Conservation (phyloP, 2,888 invertebrate genomes). For the Abscondita cerata region DNA sequence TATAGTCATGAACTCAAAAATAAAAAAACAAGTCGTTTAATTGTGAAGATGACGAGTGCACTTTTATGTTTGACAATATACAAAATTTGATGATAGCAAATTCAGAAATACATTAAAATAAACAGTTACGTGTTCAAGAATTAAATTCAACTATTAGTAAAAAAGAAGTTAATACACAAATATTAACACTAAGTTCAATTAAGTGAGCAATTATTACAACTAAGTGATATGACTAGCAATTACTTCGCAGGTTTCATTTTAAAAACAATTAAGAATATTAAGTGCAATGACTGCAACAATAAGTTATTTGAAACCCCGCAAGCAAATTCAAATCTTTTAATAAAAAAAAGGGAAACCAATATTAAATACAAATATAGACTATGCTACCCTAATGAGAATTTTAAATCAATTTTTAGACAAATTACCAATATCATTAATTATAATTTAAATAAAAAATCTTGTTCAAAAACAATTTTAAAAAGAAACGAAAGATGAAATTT, state of each 20-base stretch:
- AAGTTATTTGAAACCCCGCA: constrained; percentile 1
- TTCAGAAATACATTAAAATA: constrained; percentile 2
- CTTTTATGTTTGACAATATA: not conserved
- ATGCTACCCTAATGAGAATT: not conserved
- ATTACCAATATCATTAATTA: not conserved
- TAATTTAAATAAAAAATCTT: constrained; percentile 1
- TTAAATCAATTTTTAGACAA: not conserved
- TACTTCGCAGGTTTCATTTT: constrained; percentile 4
- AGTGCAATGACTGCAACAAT: constrained; percentile 4
- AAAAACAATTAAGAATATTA: constrained; percentile 5
- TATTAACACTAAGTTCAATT: constrained; percentile 2
- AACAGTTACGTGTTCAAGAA: not conserved
- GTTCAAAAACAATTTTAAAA: constrained; percentile 1
- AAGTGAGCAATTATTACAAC: no score
- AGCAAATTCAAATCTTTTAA: constrained; percentile 9
- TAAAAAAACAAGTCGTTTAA: constrained; percentile 5
- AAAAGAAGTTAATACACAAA: not conserved
- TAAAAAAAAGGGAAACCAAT: constrained; percentile 8
- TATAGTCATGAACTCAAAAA: constrained; percentile 2
- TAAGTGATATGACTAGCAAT: no score
- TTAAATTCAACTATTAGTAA: constrained; percentile 2
- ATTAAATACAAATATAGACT: not conserved
- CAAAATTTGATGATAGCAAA: not conserved
- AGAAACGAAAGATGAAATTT: no score
- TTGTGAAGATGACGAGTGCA: constrained; percentile 3